Conservation (phyloP, 2,113 vertebrate species). For the Gymnarchus niloticus region DNA sequence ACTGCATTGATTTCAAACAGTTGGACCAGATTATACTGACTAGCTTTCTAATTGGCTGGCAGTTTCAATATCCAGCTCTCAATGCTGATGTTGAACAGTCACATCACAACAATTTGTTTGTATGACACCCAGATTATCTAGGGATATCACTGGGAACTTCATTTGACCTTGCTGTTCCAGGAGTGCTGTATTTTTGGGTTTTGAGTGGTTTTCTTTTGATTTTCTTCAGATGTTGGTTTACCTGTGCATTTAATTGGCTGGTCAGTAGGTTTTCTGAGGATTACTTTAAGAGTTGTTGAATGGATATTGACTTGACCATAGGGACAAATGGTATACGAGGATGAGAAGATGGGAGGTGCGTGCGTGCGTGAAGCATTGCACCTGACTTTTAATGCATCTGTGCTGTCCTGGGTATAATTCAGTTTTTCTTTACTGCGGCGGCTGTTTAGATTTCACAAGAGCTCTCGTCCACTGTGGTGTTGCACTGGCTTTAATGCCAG, state of each 20-base stretch:
- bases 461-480: background rate
- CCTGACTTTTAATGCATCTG: background rate
- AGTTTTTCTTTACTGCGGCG: background rate
- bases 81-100: background rate
- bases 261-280: background rate
- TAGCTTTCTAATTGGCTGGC: background rate
- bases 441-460: background rate
- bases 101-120: background rate
- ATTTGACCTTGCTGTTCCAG: background rate
- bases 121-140: background rate
- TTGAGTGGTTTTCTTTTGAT: no score
- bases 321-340: background rate
- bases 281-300: background rate
- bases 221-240: background rate
- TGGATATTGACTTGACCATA: background rate
- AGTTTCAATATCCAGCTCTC: background rate
- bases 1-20: background rate
- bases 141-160: background rate
- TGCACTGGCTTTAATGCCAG: background rate
- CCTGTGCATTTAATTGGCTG: background rate
- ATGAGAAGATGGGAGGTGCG: background rate
- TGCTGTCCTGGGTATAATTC: background rate
- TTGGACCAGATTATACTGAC: background rate
- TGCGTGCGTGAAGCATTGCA: background rate
- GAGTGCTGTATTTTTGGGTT: background rate